Base-by-base conservation (phyloP, 2,888 invertebrate genomes). In the Brenthis hecate region DNA sequence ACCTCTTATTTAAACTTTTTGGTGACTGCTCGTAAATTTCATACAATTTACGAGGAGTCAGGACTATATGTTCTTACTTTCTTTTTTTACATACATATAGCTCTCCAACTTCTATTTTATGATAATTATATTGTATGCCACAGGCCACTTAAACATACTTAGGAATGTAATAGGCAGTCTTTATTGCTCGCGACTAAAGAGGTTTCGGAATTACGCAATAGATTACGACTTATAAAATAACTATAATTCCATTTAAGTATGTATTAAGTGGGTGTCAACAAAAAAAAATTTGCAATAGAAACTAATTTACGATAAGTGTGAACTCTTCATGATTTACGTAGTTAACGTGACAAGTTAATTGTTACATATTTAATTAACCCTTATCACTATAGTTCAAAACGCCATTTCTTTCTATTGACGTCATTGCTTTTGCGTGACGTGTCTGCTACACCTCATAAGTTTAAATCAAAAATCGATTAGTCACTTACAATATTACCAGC, bases 1-100 rank as follows among this genome's bases (percentile, higher is more conserved):
- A 66, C 63, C 56, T 66, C 66, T 69, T 71, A 57, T 63, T 60
- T 53, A 36, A 19, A 53, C 16, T 36, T 62, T 62, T 43, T n/a
- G 32, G 36, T 36, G 51, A 14, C 14, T 53, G 13, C 11, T 50
- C 32, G 6, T 53, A 13, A 62, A 51, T 13, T n/a, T 13, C 32
- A 16, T 6, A 13, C 5, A 32, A 32, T 51, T 36, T 51, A 13
- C 36, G 36, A 36, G 8, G 6, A 32, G 6, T 32, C 6, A 5
- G 32, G 6, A 6, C 0, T 6, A 32, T 32, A 32, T 6, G 6
- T 19, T 19, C 19, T 19, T 1, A 19, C 19, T 19, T 32, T 32
- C 1, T 1, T 36, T 11, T 43, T 43, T 11, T 43, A 43, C 0
- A 53, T 16, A 28, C 28, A 28, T 28, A 28, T 28, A 28, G 28